Evolutionary conservation across 1,140 invertebrate species (phyloP).

Genomic region (Bombus confusus): DNA sequence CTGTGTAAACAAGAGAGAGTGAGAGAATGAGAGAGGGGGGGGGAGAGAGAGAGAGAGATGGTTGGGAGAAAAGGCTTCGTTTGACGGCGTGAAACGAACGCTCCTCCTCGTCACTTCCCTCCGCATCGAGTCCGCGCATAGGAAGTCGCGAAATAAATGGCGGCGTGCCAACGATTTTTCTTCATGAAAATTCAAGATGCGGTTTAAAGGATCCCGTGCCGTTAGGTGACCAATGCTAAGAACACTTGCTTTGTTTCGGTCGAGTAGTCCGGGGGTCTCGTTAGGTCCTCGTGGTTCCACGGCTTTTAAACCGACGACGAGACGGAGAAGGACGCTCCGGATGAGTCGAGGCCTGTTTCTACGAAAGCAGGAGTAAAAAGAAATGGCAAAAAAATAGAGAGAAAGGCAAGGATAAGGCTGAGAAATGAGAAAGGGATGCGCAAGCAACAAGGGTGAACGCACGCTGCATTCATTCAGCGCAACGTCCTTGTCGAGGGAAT

Average conservation of each 20-base stretch:
- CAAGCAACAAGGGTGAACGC: slow-evolving; percentile 54
- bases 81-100: neutral
- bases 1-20: neutral
- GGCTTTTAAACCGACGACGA: slow-evolving; percentile 43
- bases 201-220: slow-evolving; percentile 34
- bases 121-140: too few species aligned
- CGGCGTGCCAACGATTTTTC: neutral
- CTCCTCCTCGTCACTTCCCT: neutral
- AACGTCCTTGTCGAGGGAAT: slow-evolving; percentile 15
- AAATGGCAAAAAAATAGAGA: neutral
- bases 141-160: neutral
- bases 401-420: neutral
- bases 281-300: slow-evolving; percentile 51
- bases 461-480: slow-evolving; percentile 52
- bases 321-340: neutral
- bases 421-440: slow-evolving; percentile 16
- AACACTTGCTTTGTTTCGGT: slow-evolving; percentile 65
- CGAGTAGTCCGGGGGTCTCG: slow-evolving; percentile 56
- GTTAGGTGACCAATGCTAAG: slow-evolving; percentile 20
- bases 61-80: neutral
- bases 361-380: neutral
- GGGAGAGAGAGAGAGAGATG: neutral
- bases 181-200: slow-evolving; percentile 40
- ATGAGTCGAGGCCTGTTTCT: neutral
- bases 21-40: neutral